These are phyloP conservation scores for Pomacea maculata DNA, from an alignment of 1,140 invertebrate genomes.

Conservation along the genomic window DNA sequence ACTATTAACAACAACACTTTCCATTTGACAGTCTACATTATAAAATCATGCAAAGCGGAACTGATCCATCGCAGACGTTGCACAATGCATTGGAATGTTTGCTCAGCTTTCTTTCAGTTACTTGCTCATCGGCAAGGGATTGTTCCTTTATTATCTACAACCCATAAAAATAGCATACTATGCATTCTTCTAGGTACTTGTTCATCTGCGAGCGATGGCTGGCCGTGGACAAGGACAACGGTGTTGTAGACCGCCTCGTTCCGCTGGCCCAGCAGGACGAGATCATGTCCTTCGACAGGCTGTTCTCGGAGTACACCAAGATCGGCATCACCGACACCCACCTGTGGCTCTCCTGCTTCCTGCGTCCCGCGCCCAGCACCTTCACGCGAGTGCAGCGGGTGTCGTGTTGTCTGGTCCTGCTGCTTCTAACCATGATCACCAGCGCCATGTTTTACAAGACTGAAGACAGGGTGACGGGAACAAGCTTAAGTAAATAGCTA, in stretches of 20 bases:
- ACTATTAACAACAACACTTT: too few species aligned
- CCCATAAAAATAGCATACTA: neutral
- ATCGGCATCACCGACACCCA: constrained; percentile 70
- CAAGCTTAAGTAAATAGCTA: too few species aligned
- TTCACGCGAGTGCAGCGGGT: constrained; percentile 69
- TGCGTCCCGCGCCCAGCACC: constrained; percentile 67
- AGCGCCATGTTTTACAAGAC: constrained; percentile 70
- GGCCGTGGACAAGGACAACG: constrained; percentile 56
- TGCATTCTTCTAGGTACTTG: constrained; percentile 40
- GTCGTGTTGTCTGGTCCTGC: constrained; percentile 69
- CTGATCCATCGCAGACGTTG: too few species aligned
- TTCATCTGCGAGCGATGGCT: constrained; percentile 61
- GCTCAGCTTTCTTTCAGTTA: neutral
- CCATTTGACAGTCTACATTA: too few species aligned
- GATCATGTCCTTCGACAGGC: constrained; percentile 53
- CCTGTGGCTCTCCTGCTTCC: constrained; percentile 71
- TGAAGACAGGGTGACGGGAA: neutral
- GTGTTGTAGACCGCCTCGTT: constrained; percentile 53
- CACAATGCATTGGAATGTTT: constrained; percentile 24
- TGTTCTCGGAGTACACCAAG: constrained; percentile 61
- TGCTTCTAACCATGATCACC: constrained; percentile 70
- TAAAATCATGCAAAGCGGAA: too few species aligned
- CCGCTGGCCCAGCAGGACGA: constrained; percentile 48
- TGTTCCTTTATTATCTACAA: too few species aligned
- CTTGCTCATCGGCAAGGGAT: too few species aligned